Percentiles rank a stretch among this genome's conserved stretches.
phyloP scores from a whole-genome alignment of 2,888 invertebrate species.

The Apoda limacodes region DNA sequence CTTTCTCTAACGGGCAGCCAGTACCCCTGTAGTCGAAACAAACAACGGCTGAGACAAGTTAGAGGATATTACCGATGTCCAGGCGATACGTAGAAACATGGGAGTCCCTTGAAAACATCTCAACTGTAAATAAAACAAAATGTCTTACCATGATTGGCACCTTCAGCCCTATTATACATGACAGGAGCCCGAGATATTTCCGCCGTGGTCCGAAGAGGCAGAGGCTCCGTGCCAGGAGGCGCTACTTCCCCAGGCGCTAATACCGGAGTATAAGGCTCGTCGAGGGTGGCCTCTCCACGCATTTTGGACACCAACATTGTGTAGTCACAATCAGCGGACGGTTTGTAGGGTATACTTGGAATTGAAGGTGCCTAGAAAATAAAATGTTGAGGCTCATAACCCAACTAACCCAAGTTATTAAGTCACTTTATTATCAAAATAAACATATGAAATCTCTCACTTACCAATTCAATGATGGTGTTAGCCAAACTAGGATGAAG shows the following conservation, averaged over 20 bases:
- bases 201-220: slow-evolving; percentile 25
- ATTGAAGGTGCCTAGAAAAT: slow-evolving; percentile 63
- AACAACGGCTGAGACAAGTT: no score
- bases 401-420: no score
- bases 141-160: slow-evolving; percentile 1
- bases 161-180: slow-evolving; percentile 35
- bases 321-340: slow-evolving; percentile 88
- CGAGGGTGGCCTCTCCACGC: slow-evolving; percentile 66
- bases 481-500: slow-evolving; percentile 85
- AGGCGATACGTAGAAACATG: no score
- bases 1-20: no score
- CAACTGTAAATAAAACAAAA: no score
- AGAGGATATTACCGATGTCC: no score
- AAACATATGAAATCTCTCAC: no score
- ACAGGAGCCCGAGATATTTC: slow-evolving; percentile 38
- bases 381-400: not conserved
- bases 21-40: no score
- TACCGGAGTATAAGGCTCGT: slow-evolving; percentile 24
- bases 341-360: slow-evolving; percentile 80
- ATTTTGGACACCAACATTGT: slow-evolving; percentile 89
- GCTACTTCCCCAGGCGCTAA: slow-evolving; percentile 46
- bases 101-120: no score
- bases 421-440: no score
- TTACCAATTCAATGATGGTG: slow-evolving; percentile 74
- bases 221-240: slow-evolving; percentile 50